phyloP scores from a whole-genome alignment of 2,113 vertebrate species.

The Sturnus vulgaris region DNA sequence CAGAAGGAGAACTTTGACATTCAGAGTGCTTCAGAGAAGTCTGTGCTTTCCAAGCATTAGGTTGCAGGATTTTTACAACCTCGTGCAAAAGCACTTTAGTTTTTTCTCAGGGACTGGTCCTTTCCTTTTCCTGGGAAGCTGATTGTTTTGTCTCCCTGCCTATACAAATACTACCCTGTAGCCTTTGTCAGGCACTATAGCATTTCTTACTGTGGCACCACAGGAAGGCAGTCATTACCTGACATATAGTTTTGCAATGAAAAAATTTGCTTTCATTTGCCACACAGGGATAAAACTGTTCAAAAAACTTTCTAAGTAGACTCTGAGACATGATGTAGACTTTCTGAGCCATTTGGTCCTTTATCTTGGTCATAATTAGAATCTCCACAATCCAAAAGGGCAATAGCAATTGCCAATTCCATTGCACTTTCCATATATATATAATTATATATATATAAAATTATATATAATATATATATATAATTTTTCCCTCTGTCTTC shows the following conservation, averaged over 20 bases:
- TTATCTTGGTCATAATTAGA: not conserved
- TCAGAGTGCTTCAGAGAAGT: not conserved
- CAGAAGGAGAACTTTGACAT: not conserved
- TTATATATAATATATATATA: too few species aligned
- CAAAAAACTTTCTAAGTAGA: not conserved
- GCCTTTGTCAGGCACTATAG: not conserved
- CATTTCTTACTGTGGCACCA: not conserved
- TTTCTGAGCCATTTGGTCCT: not conserved
- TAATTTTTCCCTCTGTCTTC: not conserved
- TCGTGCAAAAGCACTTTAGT: not conserved
- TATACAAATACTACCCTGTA: not conserved
- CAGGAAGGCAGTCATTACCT: not conserved
- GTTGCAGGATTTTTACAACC: not conserved
- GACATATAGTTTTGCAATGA: not conserved
- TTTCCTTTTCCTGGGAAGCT: not conserved
- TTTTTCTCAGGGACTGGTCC: not conserved
- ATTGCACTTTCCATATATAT: not conserved
- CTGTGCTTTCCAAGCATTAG: not conserved
- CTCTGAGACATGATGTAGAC: not conserved
- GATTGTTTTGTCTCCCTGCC: not conserved
- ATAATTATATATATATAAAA: not conserved
- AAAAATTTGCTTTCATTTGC: not conserved
- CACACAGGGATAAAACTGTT: not conserved
- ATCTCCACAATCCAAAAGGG: not conserved
- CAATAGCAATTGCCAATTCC: not conserved